These are phyloP conservation scores for Monodelphis domestica DNA, from an alignment of 2,797 vertebrate genomes.

Conservation along the genomic window DNA sequence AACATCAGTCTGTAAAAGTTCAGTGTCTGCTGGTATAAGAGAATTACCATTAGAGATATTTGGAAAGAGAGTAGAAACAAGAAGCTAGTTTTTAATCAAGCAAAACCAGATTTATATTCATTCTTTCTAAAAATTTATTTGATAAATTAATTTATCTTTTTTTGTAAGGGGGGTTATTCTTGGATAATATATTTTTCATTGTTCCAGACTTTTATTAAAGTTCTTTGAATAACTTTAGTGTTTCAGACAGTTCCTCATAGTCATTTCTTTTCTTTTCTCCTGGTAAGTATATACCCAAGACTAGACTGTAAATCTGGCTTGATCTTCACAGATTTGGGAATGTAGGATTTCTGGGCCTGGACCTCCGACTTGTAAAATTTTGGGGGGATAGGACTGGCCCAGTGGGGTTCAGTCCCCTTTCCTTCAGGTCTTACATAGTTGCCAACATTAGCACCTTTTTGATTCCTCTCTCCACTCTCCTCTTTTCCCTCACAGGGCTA, in stretches of 20 bases:
- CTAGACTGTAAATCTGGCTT: neutral
- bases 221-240: neutral
- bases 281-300: neutral
- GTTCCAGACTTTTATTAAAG: neutral
- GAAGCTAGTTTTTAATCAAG: slow-evolving; percentile 85
- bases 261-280: neutral
- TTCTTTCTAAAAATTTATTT: too few species aligned
- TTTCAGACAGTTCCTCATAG: neutral
- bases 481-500: neutral
- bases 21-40: slow-evolving; percentile 23
- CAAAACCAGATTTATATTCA: slow-evolving; percentile 82
- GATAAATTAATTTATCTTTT: too few species aligned
- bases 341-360: neutral
- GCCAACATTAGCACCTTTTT: neutral
- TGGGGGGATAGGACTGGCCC: neutral
- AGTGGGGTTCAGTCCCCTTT: neutral
- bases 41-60: slow-evolving; percentile 57
- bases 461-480: neutral
- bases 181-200: neutral
- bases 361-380: neutral
- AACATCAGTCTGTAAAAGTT: slow-evolving; percentile 24
- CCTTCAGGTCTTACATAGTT: neutral
- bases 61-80: slow-evolving; percentile 81
- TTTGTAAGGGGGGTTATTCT: neutral
- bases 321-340: neutral